Evolutionary conservation across 2,888 invertebrate genomes (phyloP).

Genomic region (Dryomyza anilis): DNA sequence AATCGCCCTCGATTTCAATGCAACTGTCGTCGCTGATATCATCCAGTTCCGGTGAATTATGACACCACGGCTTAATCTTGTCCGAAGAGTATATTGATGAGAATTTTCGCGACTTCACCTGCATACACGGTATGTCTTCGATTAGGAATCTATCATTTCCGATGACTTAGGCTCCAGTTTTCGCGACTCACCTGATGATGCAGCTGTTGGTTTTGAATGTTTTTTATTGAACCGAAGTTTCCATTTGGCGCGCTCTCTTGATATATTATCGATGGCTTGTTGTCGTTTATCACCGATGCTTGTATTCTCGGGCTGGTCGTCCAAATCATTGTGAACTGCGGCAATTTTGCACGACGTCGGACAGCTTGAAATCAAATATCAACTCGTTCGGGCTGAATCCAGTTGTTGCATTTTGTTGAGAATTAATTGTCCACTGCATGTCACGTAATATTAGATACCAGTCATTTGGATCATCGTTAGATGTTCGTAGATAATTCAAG

Average conservation of each 20-base stretch:
- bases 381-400: conserved; percentile 36
- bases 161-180: conserved; percentile 33
- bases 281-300: conserved; percentile 18
- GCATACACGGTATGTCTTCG: no score
- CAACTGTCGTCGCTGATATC: no score
- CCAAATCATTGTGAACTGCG: conserved; percentile 23
- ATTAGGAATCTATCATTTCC: no score
- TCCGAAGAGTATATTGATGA: no score
- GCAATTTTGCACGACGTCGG: conserved; percentile 27
- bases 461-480: background rate
- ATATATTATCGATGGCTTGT: conserved; percentile 19
- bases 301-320: conserved; percentile 3
- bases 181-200: conserved; percentile 33
- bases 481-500: background rate
- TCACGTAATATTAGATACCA: conserved; percentile 22
- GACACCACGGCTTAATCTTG: no score
- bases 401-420: conserved; percentile 27
- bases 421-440: conserved; percentile 35
- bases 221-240: conserved; percentile 26
- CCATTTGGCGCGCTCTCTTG: conserved; percentile 27
- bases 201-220: conserved; percentile 24
- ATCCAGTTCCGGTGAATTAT: no score
- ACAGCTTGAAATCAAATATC: conserved; percentile 30
- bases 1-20: no score
- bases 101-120: no score